phyloP scores from a whole-genome alignment of 2,797 vertebrate species.

The Gymnoscopelus braueri region DNA sequence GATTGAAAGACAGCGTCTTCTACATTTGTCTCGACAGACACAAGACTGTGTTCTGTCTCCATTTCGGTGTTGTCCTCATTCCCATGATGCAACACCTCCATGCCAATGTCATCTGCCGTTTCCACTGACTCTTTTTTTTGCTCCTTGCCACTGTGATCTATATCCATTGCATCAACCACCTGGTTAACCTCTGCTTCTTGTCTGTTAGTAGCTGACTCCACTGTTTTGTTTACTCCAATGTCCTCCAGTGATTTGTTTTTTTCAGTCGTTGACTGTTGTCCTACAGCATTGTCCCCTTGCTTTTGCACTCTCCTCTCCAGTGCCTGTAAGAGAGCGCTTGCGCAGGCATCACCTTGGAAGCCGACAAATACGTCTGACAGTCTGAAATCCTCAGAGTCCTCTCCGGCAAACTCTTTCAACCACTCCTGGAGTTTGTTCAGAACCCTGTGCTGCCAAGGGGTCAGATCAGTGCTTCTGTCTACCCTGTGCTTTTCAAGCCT shows the following conservation, averaged over 20 bases:
- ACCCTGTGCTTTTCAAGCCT: slow-evolving; percentile 84
- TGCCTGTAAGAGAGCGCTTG: slow-evolving; percentile 77
- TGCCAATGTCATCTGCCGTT: slow-evolving; percentile 26
- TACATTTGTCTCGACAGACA: slow-evolving; percentile 24
- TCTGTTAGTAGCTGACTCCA: neutral
- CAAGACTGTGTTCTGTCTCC: slow-evolving; percentile 37
- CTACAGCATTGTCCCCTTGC: neutral
- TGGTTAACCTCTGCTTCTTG: slow-evolving; percentile 10
- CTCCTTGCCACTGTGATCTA: slow-evolving; percentile 21
- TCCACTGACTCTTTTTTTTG: slow-evolving; percentile 16
- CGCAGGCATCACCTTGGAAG: slow-evolving; percentile 79
- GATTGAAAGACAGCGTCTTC: slow-evolving; percentile 61
- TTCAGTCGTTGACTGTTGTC: slow-evolving; percentile 16
- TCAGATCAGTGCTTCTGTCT: slow-evolving; percentile 80
- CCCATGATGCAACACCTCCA: slow-evolving; percentile 28
- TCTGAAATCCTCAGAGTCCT: slow-evolving; percentile 49
- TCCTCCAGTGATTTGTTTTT: slow-evolving; percentile 8
- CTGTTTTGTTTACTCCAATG: slow-evolving; percentile 26
- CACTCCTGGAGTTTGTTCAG: slow-evolving; percentile 73
- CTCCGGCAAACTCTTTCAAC: slow-evolving; percentile 61
- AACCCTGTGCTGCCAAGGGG: slow-evolving; percentile 67
- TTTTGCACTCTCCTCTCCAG: slow-evolving; percentile 40
- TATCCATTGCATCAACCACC: slow-evolving; percentile 26
- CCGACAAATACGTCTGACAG: slow-evolving; percentile 79
- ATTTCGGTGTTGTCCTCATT: slow-evolving; percentile 36